A percentile compares a stretch with the other conserved stretches of the same genome.
phyloP scores from a whole-genome alignment of 2,113 vertebrate species.

The Leucopsar rothschildi region DNA sequence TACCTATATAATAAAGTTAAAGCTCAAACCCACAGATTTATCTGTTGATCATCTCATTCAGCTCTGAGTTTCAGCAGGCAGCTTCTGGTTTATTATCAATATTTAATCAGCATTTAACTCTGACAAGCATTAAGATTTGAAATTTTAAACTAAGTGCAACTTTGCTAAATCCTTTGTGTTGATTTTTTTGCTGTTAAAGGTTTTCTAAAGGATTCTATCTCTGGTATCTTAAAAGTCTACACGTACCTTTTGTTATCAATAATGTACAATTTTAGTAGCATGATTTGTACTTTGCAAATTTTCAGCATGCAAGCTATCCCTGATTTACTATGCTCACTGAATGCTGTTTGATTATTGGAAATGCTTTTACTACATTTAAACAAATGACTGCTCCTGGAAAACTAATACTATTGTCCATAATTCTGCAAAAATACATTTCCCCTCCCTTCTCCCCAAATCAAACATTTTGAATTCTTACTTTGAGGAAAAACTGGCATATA shows the following conservation, averaged over 20 bases:
- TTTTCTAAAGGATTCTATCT: conserved; percentile 47
- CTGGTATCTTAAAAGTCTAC: conserved; percentile 27
- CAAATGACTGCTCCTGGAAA: conserved; percentile 50
- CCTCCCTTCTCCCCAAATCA: conserved; percentile 38
- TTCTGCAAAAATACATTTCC: conserved; percentile 53
- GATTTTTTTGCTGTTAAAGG: background rate
- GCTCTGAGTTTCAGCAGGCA: background rate
- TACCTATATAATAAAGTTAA: background rate
- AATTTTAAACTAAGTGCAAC: conserved; percentile 48
- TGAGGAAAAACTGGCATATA: conserved; percentile 58
- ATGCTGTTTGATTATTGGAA: conserved; percentile 59
- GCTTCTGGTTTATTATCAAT: conserved; percentile 37
- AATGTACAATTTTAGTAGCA: conserved; percentile 46
- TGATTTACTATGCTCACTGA: conserved; percentile 45
- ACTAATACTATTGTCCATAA: conserved; percentile 54
- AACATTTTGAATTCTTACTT: conserved; percentile 60
- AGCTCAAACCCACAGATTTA: background rate
- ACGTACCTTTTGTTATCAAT: conserved; percentile 50
- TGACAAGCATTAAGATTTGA: conserved; percentile 21
- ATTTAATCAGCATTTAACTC: conserved; percentile 53
- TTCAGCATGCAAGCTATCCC: conserved; percentile 45
- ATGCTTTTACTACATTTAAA: conserved; percentile 56
- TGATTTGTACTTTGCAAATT: conserved; percentile 38
- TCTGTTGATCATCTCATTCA: conserved; percentile 4
- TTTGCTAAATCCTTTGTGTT: conserved; percentile 51